phyloP scores from a whole-genome alignment of 2,797 vertebrate species.

The Zalophus californianus region DNA sequence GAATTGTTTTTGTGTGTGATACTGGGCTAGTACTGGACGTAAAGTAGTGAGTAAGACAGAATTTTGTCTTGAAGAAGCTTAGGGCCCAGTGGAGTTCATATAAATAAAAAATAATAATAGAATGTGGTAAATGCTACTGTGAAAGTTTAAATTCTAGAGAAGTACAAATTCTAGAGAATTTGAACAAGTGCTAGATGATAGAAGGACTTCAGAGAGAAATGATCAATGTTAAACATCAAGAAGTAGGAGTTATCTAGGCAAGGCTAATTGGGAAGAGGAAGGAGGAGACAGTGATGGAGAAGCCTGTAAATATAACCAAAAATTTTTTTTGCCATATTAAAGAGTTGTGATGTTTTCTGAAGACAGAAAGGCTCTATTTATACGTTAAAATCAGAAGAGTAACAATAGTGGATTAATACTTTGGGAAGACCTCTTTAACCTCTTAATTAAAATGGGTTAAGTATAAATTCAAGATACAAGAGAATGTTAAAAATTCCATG shows the following conservation, averaged over 20 bases:
- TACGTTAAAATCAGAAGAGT: background rate
- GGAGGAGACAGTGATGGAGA: background rate
- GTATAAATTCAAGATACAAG: background rate
- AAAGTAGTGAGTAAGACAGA: background rate
- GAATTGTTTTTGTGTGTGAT: background rate
- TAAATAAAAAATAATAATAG: background rate
- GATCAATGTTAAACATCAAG: background rate
- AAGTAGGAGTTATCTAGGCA: background rate
- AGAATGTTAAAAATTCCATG: background rate
- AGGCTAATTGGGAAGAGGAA: background rate
- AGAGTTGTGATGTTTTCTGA: background rate
- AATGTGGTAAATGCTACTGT: too few species aligned
- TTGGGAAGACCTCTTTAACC: background rate
- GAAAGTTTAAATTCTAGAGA: background rate
- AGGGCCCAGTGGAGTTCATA: background rate
- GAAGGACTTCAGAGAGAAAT: background rate
- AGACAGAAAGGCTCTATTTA: background rate
- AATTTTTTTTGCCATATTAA: background rate
- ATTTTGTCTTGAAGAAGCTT: background rate
- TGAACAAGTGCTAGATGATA: background rate
- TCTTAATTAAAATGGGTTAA: background rate
- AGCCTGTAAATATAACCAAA: background rate
- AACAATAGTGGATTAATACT: background rate
- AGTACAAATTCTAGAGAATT: too few species aligned
- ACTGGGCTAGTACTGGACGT: background rate